Evolutionary conservation across 2,888 invertebrate species (phyloP).

Genomic region (Aproaerema taeniolella): DNA sequence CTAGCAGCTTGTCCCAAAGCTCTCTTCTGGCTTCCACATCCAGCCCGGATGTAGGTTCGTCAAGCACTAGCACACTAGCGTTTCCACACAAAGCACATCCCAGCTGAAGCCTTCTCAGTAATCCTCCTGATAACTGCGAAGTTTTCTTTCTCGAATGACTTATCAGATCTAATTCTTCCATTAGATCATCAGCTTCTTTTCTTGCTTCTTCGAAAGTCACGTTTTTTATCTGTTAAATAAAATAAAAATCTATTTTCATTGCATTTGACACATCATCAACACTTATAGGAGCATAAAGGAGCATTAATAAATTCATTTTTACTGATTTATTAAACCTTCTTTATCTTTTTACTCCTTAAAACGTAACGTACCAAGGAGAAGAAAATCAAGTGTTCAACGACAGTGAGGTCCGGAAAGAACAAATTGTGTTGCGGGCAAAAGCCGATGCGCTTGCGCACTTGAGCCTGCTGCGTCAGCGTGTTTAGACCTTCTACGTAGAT

Average conservation of each 20-base stretch:
- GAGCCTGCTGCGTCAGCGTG: slow-evolving; percentile 79
- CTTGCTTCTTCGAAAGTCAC: background rate
- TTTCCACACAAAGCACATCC: slow-evolving; percentile 91
- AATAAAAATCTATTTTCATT: background rate
- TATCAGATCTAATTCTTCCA: slow-evolving; percentile 29
- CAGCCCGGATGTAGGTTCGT: slow-evolving; percentile 83
- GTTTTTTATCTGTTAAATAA: slow-evolving; percentile 7
- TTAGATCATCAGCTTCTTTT: slow-evolving; percentile 23
- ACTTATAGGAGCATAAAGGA: background rate
- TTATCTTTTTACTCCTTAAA: background rate
- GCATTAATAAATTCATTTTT: background rate
- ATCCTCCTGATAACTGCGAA: slow-evolving; percentile 88
- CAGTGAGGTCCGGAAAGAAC: slow-evolving; percentile 87
- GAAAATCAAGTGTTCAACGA: slow-evolving; percentile 89
- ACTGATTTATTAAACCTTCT: background rate
- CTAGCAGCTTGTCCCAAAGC: slow-evolving; percentile 40
- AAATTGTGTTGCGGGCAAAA: slow-evolving; percentile 95
- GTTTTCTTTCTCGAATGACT: slow-evolving; percentile 80
- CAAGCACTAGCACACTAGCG: slow-evolving; percentile 81
- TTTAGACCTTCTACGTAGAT: slow-evolving; percentile 85
- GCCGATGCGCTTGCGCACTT: slow-evolving; percentile 86
- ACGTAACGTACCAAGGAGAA: slow-evolving; percentile 84
- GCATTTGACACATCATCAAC: background rate
- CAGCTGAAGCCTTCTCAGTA: slow-evolving; percentile 88
- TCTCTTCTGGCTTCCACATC: slow-evolving; percentile 44